phyloP scores from a whole-genome alignment of 2,888 invertebrate species.

The Harpalus rubripes region DNA sequence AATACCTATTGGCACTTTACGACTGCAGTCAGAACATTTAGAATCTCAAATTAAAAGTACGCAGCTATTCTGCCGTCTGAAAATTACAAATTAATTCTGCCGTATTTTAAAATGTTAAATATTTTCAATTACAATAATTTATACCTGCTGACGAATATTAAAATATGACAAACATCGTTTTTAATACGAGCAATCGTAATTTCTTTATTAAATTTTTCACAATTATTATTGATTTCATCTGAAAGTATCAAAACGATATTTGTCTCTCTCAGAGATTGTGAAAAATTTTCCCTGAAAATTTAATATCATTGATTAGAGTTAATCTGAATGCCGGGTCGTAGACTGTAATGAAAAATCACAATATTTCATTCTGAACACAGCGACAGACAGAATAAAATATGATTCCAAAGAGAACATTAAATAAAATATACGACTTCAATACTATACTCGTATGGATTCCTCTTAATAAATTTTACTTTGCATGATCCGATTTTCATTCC shows the following conservation, averaged over 20 bases:
- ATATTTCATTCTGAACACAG: slow-evolving; percentile 11
- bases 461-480: slow-evolving; percentile 49
- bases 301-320: slow-evolving; percentile 14
- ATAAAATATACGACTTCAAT: slow-evolving; percentile 48
- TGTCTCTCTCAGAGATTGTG: neutral
- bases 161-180: no score
- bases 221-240: no score
- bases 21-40: no score
- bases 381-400: slow-evolving; percentile 37
- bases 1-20: no score
- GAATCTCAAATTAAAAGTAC: no score
- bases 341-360: slow-evolving; percentile 32
- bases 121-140: no score
- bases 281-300: slow-evolving; percentile 4
- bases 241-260: neutral
- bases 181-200: no score
- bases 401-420: slow-evolving; percentile 37
- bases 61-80: no score
- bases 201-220: no score
- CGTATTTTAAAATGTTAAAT: no score
- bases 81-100: no score
- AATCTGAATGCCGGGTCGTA: neutral
- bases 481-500: slow-evolving; percentile 50
- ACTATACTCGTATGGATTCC: slow-evolving; percentile 51
- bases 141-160: no score